Evolutionary conservation across 2,888 invertebrate species (phyloP).

Genomic region (Metopia argyrocephala): DNA sequence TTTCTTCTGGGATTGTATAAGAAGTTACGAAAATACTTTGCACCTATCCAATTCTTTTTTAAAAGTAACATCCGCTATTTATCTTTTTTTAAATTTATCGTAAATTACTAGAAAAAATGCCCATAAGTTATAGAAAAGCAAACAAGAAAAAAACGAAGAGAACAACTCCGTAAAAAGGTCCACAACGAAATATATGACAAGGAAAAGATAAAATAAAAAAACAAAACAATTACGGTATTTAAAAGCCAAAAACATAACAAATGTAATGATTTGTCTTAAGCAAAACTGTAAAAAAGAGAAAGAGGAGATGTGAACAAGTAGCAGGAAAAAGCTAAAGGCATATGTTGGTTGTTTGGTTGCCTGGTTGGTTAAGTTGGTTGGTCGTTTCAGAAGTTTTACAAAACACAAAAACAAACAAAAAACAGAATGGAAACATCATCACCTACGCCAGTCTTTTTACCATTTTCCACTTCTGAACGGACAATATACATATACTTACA

Average conservation of each 20-base stretch:
- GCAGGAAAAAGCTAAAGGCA: constrained; percentile 39
- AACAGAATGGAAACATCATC: not conserved
- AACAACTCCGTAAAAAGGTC: constrained; percentile 7
- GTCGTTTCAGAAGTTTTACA: not conserved
- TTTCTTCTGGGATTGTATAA: too few relatives aligned
- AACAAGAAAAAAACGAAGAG: constrained; percentile 21
- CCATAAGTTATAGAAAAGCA: constrained; percentile 45
- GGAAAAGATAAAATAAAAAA: constrained; percentile 7
- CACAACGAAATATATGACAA: not conserved
- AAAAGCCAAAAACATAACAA: constrained; percentile 63
- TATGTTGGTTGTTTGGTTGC: constrained; percentile 28
- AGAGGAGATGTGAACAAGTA: not conserved
- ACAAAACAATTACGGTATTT: constrained; percentile 63
- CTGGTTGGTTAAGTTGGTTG: constrained; percentile 3
- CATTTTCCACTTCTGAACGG: not conserved
- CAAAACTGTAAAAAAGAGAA: not conserved
- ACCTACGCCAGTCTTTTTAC: not conserved
- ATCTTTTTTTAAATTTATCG: constrained; percentile 1
- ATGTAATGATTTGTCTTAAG: constrained; percentile 64
- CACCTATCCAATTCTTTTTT: not conserved
- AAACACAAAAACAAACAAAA: not conserved
- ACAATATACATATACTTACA: too few relatives aligned
- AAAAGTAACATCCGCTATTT: constrained; percentile 16
- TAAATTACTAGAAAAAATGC: constrained; percentile 24
- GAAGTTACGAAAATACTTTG: not conserved